These are phyloP conservation scores for Pimpla rufipes DNA, from an alignment of 2,888 invertebrate species.

Conservation along the genomic window DNA sequence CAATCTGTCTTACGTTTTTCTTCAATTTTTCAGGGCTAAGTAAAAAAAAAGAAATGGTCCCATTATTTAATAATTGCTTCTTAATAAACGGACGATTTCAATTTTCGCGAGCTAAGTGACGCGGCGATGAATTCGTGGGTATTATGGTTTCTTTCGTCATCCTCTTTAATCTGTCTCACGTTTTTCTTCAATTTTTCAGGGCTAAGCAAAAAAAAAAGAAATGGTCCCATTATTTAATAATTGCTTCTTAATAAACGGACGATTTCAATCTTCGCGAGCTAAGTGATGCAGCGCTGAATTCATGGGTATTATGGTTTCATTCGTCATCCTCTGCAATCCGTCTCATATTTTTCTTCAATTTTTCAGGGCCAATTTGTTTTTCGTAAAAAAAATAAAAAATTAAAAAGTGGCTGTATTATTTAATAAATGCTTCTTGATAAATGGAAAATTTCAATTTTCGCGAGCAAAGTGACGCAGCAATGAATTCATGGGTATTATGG, in stretches of 20 bases:
- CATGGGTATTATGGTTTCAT: no score
- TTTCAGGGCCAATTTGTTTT: no score
- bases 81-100: constrained; percentile 65
- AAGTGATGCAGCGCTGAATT: constrained; percentile 7
- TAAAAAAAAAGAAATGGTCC: no score
- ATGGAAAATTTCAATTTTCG: constrained; percentile 55
- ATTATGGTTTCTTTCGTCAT: no score
- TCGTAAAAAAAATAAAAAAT: no score
- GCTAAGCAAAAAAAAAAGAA: no score
- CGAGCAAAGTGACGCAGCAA: constrained; percentile 14
- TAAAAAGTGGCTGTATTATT: constrained; percentile 70
- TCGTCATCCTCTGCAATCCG: background rate
- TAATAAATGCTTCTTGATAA: constrained; percentile 72
- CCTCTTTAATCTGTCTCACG: background rate
- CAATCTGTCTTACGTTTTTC: no score
- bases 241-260: constrained; percentile 70
- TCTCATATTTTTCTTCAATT: no score
- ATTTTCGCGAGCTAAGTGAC: constrained; percentile 21
- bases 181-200: no score
- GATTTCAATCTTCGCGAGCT: constrained; percentile 41
- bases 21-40: no score
- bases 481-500: constrained; percentile 7
- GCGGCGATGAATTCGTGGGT: background rate
- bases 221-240: constrained; percentile 71
- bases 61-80: constrained; percentile 73